A percentile compares a stretch with the other conserved stretches of the same genome.
These are phyloP conservation scores for Pseudomyrmex dendroicus DNA, from an alignment of 1,140 invertebrate species.

Conservation along the genomic window DNA sequence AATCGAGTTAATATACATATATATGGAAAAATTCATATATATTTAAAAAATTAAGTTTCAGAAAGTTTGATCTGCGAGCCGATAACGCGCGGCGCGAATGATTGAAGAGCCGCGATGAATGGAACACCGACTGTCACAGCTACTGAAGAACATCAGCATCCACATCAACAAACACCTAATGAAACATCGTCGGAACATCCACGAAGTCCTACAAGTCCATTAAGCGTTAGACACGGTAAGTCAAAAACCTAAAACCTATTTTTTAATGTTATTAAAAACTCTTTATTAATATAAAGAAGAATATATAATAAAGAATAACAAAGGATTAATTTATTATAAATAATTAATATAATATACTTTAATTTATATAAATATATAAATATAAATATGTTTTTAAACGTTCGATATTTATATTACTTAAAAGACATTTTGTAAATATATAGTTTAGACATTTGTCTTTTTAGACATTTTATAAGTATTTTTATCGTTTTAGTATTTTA, in stretches of 20 bases:
- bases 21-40: too few species aligned
- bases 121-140: slow-evolving; percentile 78
- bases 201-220: slow-evolving; percentile 81
- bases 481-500: not conserved
- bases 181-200: slow-evolving; percentile 81
- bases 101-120: slow-evolving; percentile 78
- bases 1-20: too few species aligned
- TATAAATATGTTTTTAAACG: too few species aligned
- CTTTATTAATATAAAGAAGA: too few species aligned
- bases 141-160: slow-evolving; percentile 79
- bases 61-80: too few species aligned
- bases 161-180: slow-evolving; percentile 80
- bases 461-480: not conserved
- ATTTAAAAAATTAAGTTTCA: too few species aligned
- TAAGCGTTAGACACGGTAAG: slow-evolving; percentile 83
- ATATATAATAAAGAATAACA: too few species aligned
- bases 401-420: not conserved
- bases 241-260: not conserved
- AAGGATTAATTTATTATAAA: not conserved
- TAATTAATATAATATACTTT: not conserved
- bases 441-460: not conserved
- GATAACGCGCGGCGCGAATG: slow-evolving; percentile 20
- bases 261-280: not conserved
- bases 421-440: not conserved
- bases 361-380: slow-evolving; percentile 7